These are phyloP conservation scores for Siniperca scherzeri DNA, from an alignment of 2,797 vertebrate species.

Conservation along the genomic window DNA sequence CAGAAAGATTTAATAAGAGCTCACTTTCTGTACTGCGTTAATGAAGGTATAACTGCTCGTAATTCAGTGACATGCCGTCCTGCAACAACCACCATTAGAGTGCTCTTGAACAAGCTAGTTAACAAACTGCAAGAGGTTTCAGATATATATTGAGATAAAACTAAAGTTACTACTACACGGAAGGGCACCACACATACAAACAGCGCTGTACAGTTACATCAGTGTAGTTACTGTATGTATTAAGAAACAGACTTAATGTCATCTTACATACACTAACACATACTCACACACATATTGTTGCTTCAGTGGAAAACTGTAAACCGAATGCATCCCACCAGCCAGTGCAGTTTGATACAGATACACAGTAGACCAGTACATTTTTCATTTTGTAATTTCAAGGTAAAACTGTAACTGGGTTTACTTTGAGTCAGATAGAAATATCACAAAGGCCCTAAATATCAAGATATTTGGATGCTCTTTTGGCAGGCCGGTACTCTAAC, in stretches of 20 bases:
- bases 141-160: background rate
- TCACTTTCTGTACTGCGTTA: background rate
- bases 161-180: no score
- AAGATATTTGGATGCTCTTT: background rate
- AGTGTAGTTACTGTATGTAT: background rate
- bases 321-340: background rate
- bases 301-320: background rate
- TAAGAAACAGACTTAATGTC: background rate
- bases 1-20: background rate
- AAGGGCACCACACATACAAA: background rate
- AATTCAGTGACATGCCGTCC: background rate
- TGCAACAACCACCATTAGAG: background rate
- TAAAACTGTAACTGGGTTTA: background rate
- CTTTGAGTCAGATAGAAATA: background rate
- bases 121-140: no score
- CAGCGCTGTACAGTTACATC: background rate
- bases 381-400: background rate
- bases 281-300: background rate
- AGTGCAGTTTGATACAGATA: no score
- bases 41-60: background rate
- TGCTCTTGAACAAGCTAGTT: background rate
- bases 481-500: background rate
- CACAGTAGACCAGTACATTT: no score
- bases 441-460: background rate
- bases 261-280: background rate